Evolutionary conservation across 2,888 invertebrate genomes (phyloP).

Genomic region (Prosopocoilus inquinatus): DNA sequence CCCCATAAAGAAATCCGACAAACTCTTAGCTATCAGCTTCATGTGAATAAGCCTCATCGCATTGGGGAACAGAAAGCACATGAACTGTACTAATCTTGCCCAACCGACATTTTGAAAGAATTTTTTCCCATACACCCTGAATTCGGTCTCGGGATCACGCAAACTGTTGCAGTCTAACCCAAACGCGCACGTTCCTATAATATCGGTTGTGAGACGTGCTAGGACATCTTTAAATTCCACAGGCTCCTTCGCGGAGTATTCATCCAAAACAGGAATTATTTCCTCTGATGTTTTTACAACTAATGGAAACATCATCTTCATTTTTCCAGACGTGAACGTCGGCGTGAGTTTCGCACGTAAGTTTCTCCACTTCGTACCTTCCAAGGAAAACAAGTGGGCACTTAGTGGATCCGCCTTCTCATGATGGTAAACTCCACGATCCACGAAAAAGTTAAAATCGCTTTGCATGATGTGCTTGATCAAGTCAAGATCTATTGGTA

Average conservation of each 20-base stretch:
- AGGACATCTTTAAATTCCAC: conserved; percentile 47
- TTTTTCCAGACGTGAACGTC: conserved; percentile 27
- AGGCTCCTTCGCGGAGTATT: not conserved
- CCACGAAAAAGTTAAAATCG: conserved; percentile 60
- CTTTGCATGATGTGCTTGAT: conserved; percentile 51
- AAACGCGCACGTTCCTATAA: conserved; percentile 59
- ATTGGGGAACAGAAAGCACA: conserved; percentile 24
- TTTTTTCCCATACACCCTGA: conserved; percentile 36
- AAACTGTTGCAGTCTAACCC: conserved; percentile 61
- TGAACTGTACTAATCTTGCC: conserved; percentile 8
- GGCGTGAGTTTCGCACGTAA: conserved; percentile 22
- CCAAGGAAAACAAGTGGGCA: conserved; percentile 56
- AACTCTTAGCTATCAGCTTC: conserved; percentile 28
- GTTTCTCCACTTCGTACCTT: conserved; percentile 58
- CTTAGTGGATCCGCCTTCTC: conserved; percentile 58
- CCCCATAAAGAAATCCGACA: conserved; percentile 49
- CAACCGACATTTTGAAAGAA: conserved; percentile 20
- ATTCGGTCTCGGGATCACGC: conserved; percentile 53
- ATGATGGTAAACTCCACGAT: conserved; percentile 58
- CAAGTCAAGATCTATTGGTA: conserved; percentile 31
- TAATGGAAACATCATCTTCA: conserved; percentile 24
- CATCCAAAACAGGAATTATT: conserved; percentile 13
- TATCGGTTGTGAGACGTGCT: conserved; percentile 58
- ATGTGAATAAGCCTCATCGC: conserved; percentile 27
- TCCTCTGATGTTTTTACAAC: conserved; percentile 10